Base-by-base conservation (phyloP, 2,113 vertebrate species). In the Hippoglossus stenolepis region DNA sequence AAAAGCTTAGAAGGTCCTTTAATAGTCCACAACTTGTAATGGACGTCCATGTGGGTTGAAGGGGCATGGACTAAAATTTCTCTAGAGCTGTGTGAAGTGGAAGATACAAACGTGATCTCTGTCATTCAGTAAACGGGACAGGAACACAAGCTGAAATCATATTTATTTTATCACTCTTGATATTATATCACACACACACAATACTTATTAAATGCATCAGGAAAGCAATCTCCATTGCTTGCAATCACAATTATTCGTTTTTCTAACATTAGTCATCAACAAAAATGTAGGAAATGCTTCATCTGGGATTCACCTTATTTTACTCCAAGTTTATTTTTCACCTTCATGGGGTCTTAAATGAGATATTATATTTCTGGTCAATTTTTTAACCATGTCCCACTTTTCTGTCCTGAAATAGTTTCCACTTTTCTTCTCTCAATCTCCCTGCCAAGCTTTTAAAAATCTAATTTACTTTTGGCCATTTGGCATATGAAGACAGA, bases 381-480 rank as follows among this genome's bases (percentile, higher is more conserved):
- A 66, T 85, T 83, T 65, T 31, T 79, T 54, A 74, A 71, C 75
- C 31, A 57, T 61, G 85, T 65, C 70, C 87, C 28, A 87, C 43
- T 86, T 90, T 81, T 70, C 66, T 82, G 8, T 80, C 61, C 69
- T 43, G 73, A 89, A 89, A 90, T 83, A 84, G 77, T 87, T 85
- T 77, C 47, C 69, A 64, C 47, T 54, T 54, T 77, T 71, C 62
- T 8, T 10, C 31, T 40, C 17, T 7, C 35, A 13, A 2, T 61
- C 58, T 45, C 64, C 54, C 47, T 66, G 70, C 83, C 75, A 83
- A 75, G 68, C 24, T 75, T 26, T 70, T 70, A n/a, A 66, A 82
- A 87, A 80, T 86, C 85, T 43, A 38, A 86, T 87, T 88, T 82
- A 10, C 71, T 68, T 89, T 87, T 81, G 74, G 68, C 76, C 75